phyloP scores from a whole-genome alignment of 2,888 invertebrate genomes.

The Leptopilina syphax region DNA sequence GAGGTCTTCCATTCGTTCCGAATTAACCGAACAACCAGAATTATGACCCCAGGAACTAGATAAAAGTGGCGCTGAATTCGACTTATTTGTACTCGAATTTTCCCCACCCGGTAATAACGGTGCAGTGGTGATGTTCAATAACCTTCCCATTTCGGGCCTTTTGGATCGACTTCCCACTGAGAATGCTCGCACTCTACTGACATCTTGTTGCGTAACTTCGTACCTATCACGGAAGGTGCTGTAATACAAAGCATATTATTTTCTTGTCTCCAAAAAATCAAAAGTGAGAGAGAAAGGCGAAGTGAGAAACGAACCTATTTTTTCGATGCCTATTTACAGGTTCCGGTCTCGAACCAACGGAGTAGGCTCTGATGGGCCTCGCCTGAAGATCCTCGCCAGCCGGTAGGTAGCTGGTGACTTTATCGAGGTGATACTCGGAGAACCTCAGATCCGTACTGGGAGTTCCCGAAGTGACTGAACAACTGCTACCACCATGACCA shows the following conservation, averaged over 20 bases:
- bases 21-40: conserved; percentile 78
- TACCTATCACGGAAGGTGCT: conserved; percentile 65
- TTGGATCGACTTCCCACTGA: conserved; percentile 86
- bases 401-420: conserved; percentile 86
- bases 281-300: background rate
- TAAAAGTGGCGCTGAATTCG: conserved; percentile 84
- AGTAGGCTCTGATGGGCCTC: conserved; percentile 88
- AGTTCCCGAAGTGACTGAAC: conserved; percentile 87
- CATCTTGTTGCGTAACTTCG: conserved; percentile 75
- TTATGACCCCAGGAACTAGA: conserved; percentile 78
- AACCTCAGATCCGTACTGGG: conserved; percentile 89
- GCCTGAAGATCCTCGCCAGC: conserved; percentile 82
- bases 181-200: conserved; percentile 84
- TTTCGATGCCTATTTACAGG: conserved; percentile 78
- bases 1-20: conserved; percentile 85
- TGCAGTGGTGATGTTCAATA: conserved; percentile 67
- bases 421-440: conserved; percentile 88
- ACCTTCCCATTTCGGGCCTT: conserved; percentile 73
- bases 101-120: conserved; percentile 69
- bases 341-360: conserved; percentile 89
- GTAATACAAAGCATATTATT: conserved; percentile 16
- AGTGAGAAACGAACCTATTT: conserved; percentile 68
- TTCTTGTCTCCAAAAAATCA: conserved; percentile 10
- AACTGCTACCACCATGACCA: conserved; percentile 82
- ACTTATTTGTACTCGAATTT: conserved; percentile 78